Evolutionary conservation across 1,140 invertebrate genomes (phyloP).

Genomic region (Plodia interpunctella): DNA sequence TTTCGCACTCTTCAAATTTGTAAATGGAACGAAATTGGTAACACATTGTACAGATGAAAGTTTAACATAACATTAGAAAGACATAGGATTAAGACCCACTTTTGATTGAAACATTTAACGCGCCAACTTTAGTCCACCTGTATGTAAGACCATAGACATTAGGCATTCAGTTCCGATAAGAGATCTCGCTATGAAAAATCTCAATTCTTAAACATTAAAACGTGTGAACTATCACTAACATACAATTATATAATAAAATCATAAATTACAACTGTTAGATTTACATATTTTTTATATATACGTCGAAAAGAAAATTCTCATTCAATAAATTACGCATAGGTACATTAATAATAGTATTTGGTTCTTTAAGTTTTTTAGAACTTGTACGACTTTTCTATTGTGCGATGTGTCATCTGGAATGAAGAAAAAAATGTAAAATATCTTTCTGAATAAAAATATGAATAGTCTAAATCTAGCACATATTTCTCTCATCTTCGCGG

Average conservation of each 20-base stretch:
- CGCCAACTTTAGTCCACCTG: background rate
- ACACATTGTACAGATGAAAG: no score
- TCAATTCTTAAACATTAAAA: constrained; percentile 18
- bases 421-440: no score
- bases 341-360: constrained; percentile 71
- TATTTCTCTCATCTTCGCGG: no score
- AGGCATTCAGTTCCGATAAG: constrained; percentile 16
- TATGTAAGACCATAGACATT: background rate
- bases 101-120: background rate
- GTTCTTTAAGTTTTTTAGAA: constrained; percentile 59
- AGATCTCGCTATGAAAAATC: constrained; percentile 17
- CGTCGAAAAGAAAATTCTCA: constrained; percentile 43
- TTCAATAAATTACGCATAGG: constrained; percentile 66
- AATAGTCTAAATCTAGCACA: no score
- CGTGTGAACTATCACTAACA: constrained; percentile 14
- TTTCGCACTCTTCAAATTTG: no score
- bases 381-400: constrained; percentile 46
- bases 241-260: constrained; percentile 37
- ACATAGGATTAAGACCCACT: background rate
- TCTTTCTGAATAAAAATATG: no score
- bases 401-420: constrained; percentile 63
- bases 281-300: constrained; percentile 29
- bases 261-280: constrained; percentile 46
- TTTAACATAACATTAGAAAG: no score
- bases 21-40: no score